Evolutionary conservation across 2,888 invertebrate species (phyloP), one percentile per base, ranked within the genome.

Genomic region (Hydrotaea diabolus): DNA sequence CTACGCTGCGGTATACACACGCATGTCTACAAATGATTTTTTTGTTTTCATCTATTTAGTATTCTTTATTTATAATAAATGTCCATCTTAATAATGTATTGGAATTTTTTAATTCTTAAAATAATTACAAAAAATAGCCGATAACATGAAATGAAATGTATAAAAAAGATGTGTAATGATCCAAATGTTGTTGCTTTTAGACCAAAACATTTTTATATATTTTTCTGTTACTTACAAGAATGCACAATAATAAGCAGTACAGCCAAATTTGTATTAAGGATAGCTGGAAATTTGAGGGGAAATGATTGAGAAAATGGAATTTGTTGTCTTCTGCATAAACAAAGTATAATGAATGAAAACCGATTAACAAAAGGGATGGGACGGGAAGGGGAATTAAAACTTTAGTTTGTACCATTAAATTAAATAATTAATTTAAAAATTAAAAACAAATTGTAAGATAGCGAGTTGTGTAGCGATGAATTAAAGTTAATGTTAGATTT

Each of bases 21-120:
- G 13, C 39, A 39, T 13, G 13, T 39, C 39, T 39, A 39, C 39
- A 62, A 62, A 62, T 8, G n/a, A 62, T 36, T 15, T 15, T 13
- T 23, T 57, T 62, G 49, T 77, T 62, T 53, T 39, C 57, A 71
- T 82, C 53, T 80, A 77, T 62, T 77, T 55, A 62, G 75, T 85
- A 77, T 80, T 77, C 57, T 85, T 85, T 85, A 82, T 80, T 82
- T 75, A 80, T 82, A 75, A 73, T 85, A 77, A 75, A 75, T 77
- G 49, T 82, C 72, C 21, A 75, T 76, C 76, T 80, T 59, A 82
- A 69, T 77, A 80, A 81, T 77, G 46, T 79, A 79, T 73, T 79
- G 82, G 73, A 57, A 83, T 76, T 66, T 72, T 21, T 43, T 36
- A 19, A 55, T 69, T 57, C 53, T 73, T 73, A 57, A 19, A 36